Base-by-base conservation (phyloP, 2,888 invertebrate genomes). In the Mesorhabditis sp. region DNA sequence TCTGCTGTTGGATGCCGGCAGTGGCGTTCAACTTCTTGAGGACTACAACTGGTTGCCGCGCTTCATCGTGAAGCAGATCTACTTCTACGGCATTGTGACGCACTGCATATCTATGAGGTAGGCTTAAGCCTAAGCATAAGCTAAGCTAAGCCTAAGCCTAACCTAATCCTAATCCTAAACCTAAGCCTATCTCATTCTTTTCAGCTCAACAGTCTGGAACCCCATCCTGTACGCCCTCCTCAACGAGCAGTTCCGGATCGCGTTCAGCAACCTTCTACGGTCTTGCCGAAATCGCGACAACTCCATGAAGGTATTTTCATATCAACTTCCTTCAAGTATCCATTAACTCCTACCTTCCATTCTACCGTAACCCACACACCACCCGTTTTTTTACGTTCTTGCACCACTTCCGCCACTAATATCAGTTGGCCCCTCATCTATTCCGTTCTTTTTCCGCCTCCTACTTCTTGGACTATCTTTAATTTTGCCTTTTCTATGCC, bases 1-100 rank as follows among this genome's bases (percentile, higher is more conserved):
- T 94, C 0, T 88, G 93, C 28, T 95, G 94, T 41, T 98, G 97
- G 78, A 88, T 88, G 68, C 89, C 89, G 0, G 73, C 84, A 5
- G 84, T 85, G 15, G 76, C 75, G 10, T 84, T 84, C 78, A 84
- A 84, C 70, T 80, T 83, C 66, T 74, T 85, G 10, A 78, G 84
- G 84, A 84, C 72, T 82, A 81, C 70, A 70, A 78, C 7, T 77
- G 76, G 67, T 78, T 84, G 50, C 84, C 84, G 1, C 62, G 62
- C 1, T 77, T 80, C 65, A 77, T 84, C 42, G 64, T 62, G 6
- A 62, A 70, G 5, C 83, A 84, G 66, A 82, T 81, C 41, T 84
- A 84, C 68, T 70, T 84, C 5, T 83, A 76, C 64, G 84, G 84
- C 62, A 71, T 83, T 42, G 80, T 84, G 43, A 82, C 82, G 6